Evolutionary conservation across 2,113 vertebrate genomes (phyloP).

Genomic region (Salvelinus sp.): DNA sequence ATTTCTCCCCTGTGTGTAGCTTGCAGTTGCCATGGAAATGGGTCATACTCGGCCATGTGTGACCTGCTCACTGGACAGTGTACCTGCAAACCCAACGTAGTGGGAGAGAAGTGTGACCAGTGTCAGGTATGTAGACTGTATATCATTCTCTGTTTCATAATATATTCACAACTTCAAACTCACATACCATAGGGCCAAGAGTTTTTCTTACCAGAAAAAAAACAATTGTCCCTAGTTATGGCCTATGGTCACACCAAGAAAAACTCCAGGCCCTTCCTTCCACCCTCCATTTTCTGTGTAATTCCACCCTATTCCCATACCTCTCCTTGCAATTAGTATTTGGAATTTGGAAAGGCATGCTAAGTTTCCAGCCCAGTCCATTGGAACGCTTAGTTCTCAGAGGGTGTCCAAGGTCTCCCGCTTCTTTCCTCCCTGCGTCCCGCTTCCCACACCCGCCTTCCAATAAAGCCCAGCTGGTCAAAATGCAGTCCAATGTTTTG

Average conservation of each 20-base stretch:
- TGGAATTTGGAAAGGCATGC: not conserved
- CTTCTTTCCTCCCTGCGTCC: not conserved
- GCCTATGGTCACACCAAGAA: no score
- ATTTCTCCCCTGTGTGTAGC: constrained; percentile 57
- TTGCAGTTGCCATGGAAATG: constrained; percentile 80
- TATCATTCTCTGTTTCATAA: not conserved
- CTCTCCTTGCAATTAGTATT: constrained; percentile 4
- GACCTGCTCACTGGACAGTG: constrained; percentile 82
- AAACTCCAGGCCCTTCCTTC: no score
- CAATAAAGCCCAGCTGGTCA: constrained; percentile 18
- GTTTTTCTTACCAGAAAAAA: no score
- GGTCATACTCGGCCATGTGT: constrained; percentile 78
- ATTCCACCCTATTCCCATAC: not conserved
- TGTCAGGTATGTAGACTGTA: constrained; percentile 80
- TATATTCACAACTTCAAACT: not conserved
- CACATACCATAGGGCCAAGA: not conserved
- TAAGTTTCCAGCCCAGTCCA: no score
- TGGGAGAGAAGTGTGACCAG: constrained; percentile 80
- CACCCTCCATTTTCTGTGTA: not conserved
- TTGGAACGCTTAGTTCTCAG: not conserved
- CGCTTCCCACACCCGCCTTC: not conserved
- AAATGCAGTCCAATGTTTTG: constrained; percentile 20
- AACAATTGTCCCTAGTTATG: no score
- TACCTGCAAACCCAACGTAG: constrained; percentile 79
- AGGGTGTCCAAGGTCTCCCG: not conserved